phyloP scores from a whole-genome alignment of 2,888 invertebrate species.

The Aromia moschata region DNA sequence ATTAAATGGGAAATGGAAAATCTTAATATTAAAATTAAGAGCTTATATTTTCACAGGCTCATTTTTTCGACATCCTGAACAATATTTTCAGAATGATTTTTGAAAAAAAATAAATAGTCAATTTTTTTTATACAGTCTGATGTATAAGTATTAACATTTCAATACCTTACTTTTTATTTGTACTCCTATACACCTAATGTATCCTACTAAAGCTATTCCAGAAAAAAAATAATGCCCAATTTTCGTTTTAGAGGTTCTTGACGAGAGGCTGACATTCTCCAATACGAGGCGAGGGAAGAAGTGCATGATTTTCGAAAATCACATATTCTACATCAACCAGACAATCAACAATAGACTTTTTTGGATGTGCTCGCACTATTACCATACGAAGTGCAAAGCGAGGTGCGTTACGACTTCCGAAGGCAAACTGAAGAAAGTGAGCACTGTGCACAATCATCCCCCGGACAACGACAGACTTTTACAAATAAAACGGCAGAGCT shows the following conservation, averaged over 20 bases:
- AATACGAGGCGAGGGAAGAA: slow-evolving; percentile 47
- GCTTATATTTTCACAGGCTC: no score
- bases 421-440: slow-evolving; percentile 38
- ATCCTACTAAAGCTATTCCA: no score
- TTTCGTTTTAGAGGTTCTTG: neutral
- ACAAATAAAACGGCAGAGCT: neutral
- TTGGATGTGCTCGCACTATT: slow-evolving; percentile 53
- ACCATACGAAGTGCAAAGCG: slow-evolving; percentile 51
- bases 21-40: no score
- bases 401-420: slow-evolving; percentile 46
- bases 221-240: no score
- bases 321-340: slow-evolving; percentile 51
- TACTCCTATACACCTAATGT: no score
- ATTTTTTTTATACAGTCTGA: no score
- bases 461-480: slow-evolving; percentile 36
- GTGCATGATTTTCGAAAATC: slow-evolving; percentile 49
- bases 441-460: slow-evolving; percentile 48
- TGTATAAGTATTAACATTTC: no score
- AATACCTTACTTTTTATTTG: no score
- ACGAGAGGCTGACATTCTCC: slow-evolving; percentile 23
- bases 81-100: no score
- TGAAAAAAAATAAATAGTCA: no score
- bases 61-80: no score
- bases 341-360: slow-evolving; percentile 44
- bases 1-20: no score